These are phyloP conservation scores for Gymnothorax javanicus DNA, from an alignment of 2,797 vertebrate genomes.

Conservation along the genomic window DNA sequence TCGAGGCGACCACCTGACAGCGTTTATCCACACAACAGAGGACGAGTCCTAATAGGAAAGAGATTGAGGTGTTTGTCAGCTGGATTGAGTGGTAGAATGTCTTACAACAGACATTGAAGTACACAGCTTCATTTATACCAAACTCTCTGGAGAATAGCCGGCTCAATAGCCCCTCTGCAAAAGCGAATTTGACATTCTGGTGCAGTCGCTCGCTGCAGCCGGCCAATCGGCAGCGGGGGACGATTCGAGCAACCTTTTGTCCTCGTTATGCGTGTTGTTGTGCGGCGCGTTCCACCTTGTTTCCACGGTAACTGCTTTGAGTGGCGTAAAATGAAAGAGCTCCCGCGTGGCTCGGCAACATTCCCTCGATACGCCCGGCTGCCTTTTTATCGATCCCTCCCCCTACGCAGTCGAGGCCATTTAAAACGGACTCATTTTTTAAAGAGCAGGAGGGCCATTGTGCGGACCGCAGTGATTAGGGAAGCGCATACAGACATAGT, in stretches of 20 bases:
- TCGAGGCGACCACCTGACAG: background rate
- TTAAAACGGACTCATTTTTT: conserved; percentile 43
- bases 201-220: background rate
- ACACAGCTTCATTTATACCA: background rate
- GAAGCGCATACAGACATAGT: too few relatives aligned
- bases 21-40: background rate
- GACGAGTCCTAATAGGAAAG: too few relatives aligned
- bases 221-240: background rate
- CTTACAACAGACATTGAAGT: background rate
- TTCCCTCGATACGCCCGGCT: conserved; percentile 45
- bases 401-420: conserved; percentile 44
- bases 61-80: background rate
- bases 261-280: background rate
- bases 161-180: background rate
- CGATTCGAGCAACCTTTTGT: background rate
- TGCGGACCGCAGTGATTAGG: conserved; percentile 46
- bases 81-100: background rate
- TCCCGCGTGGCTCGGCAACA: conserved; percentile 45
- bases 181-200: background rate
- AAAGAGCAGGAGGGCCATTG: conserved; percentile 54
- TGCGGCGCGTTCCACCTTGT: background rate
- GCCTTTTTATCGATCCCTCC: conserved; percentile 52
- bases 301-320: conserved; percentile 24
- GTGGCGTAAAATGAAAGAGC: conserved; percentile 50
- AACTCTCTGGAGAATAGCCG: background rate